Base-by-base conservation (phyloP, 2,888 invertebrate genomes). In the Drosophila diplacantha region DNA sequence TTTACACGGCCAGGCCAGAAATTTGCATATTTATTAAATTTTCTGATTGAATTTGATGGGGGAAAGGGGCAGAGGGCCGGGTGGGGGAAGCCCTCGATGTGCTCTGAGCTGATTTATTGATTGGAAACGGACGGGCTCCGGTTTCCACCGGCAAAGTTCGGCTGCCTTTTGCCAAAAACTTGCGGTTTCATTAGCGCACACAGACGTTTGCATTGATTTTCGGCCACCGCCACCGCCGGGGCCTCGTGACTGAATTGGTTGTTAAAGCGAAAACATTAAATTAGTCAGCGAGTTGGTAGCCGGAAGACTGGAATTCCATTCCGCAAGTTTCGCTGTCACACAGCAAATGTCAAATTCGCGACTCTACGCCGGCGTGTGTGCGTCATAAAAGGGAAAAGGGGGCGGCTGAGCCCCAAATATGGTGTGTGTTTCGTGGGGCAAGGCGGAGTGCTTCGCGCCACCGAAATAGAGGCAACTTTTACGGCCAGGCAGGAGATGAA, bases 1-100 rank as follows among this genome's bases (percentile, higher is more conserved):
- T 76, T 63, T 57, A 66, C 66, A 72, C 51, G 56, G 43, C 35
- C 47, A 43, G 49, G 35, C 22, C 35, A 2, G 44, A 82, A 82
- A 78, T 78, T 78, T 83, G 75, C 78, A 83, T 83, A 73, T 81
- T 83, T 78, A 78, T 78, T 83, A 75, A 77, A 81, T 78, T 83
- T 69, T 65, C 47, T 63, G 78, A 81, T 81, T 78, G 73, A 68
- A 73, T 69, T 69, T 64, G 78, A 78, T 81, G 69, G 67, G 41
- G 57, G 26, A 41, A 37, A 41, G 24, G 39, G 41, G 22, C 39
- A 6, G 22, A 8, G 14, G 3, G 38, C 3, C 3, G 29, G 35
- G 41, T 18, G 20, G 12, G 26, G 38, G 32, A 52, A 52, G 8
- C 54, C 37, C 11, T 29, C 44, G 43, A 54, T 31, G 26, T 26